Percentiles rank a stretch among this genome's conserved stretches.
These are phyloP conservation scores for Dolomedes plantarius DNA, from an alignment of 2,888 invertebrate species.

Conservation along the genomic window DNA sequence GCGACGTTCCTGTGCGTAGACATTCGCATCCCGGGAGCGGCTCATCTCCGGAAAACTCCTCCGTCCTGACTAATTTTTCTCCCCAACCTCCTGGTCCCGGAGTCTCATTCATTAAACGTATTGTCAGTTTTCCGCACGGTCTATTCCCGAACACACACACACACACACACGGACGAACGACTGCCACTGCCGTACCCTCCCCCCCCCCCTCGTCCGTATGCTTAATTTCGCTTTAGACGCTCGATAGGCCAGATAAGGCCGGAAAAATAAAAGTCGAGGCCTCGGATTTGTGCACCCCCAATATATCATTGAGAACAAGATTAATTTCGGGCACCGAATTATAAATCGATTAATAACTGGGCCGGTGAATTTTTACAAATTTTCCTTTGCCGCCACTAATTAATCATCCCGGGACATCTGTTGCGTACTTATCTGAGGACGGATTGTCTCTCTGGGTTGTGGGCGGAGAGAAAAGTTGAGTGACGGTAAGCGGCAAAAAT, in stretches of 20 bases:
- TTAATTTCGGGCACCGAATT: conserved; percentile 70
- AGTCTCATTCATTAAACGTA: conserved; percentile 41
- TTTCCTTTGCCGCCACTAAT: conserved; percentile 65
- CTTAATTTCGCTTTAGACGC: conserved; percentile 67
- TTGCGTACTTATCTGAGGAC: conserved; percentile 65
- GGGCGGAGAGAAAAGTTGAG: background rate
- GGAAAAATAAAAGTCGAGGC: conserved; percentile 65
- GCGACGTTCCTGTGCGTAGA: conserved; percentile 9
- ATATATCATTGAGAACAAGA: conserved; percentile 70
- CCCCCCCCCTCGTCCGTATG: conserved; percentile 38
- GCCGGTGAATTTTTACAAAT: conserved; percentile 69
- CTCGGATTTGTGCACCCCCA: conserved; percentile 55
- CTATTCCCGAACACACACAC: conserved; percentile 52
- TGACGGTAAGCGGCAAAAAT: background rate
- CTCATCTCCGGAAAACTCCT: background rate
- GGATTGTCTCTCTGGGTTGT: conserved; percentile 49
- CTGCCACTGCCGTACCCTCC: too few species aligned
- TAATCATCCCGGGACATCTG: conserved; percentile 67
- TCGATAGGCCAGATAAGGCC: conserved; percentile 66
- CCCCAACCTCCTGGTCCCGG: conserved; percentile 24
- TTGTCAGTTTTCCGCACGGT: conserved; percentile 68
- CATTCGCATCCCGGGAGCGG: background rate
- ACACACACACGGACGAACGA: too few species aligned
- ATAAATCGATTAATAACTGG: conserved; percentile 70
- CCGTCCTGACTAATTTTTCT: conserved; percentile 57